Evolutionary conservation across 2,113 vertebrate species (phyloP), one percentile per base, ranked within the genome.

Genomic region (Hyperopisus bebe): DNA sequence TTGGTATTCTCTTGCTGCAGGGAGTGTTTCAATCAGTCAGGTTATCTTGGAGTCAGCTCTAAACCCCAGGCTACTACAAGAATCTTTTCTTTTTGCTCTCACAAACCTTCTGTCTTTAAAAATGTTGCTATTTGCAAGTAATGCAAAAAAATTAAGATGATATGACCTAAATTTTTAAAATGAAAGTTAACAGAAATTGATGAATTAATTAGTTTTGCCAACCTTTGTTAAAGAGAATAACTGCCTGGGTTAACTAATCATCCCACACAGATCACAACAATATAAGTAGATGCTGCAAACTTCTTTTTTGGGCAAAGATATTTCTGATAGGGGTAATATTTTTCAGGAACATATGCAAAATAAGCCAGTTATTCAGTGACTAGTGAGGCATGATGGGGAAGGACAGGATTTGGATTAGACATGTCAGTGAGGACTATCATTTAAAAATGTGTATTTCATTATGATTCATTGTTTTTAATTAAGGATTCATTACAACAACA

Each of bases 31-130:
- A 55, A 31, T 86, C 48, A 53, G 85, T 87, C 85, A 53, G 85
- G 85, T 87, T 87, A 87, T 53, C 85, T 27, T 53, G 47, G 85
- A 53, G 48, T 55, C 48, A 87, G 48, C 50, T 87, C 85, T 53
- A 87, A 87, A 35, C 85, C 50, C 0, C 2, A 21, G 50, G 47
- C 50, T 87, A 35, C 50, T 17, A 39, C 31, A 17, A 53, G 31
- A 27, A 55, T 53, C n/a, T 19, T 9, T 86, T 50, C 44, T 46
- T 48, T 85, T 27, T 48, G 15, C 44, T 47, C 24, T 5, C 24
- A 27, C 3, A 11, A 21, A 80, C 35, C n/a, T 13, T 11, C 47
- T 31, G 7, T 85, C 44, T 85, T 46, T 39, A 77, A 77, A 77
- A 17, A 9, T 77, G 6, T 19, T 17, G 35, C 74, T 84, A 44